Conservation (phyloP, 2,797 vertebrate genomes). For the Hyperoplus immaculatus region DNA sequence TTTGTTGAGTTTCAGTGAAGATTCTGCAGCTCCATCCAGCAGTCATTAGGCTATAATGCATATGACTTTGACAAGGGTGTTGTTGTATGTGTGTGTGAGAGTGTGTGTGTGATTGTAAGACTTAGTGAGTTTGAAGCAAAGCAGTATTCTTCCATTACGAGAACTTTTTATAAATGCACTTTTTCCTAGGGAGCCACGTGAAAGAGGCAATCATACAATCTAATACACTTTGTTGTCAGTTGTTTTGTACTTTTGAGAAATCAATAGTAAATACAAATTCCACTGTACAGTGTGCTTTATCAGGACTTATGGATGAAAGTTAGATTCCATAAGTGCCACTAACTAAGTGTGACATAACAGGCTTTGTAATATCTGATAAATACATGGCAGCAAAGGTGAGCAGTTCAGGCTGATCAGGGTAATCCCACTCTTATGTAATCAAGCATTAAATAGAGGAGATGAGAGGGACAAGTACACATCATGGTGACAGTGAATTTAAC, state of each 20-base stretch:
- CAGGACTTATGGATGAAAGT: neutral
- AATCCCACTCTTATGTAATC: slow-evolving; percentile 51
- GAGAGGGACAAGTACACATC: slow-evolving; percentile 55
- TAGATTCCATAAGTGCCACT: neutral
- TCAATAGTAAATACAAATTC: neutral
- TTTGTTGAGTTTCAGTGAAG: slow-evolving; percentile 23
- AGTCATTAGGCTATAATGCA: slow-evolving; percentile 49
- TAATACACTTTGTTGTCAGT: no score
- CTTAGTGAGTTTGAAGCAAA: slow-evolving; percentile 33
- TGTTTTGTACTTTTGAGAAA: no score
- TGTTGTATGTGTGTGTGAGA: slow-evolving; percentile 7
- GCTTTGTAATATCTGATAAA: slow-evolving; percentile 20
- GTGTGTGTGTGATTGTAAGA: slow-evolving; percentile 15
- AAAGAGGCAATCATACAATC: neutral
- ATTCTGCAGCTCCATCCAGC: slow-evolving; percentile 31
- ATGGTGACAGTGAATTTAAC: slow-evolving; percentile 37
- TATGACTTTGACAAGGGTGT: neutral
- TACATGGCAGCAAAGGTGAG: slow-evolving; percentile 18
- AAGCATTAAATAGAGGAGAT: slow-evolving; percentile 13
- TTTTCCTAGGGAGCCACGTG: neutral
- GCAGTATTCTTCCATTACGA: slow-evolving; percentile 6
- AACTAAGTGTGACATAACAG: neutral
- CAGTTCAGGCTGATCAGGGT: slow-evolving; percentile 16
- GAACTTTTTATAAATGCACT: slow-evolving; percentile 6
- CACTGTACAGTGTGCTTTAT: neutral